Conservation (phyloP, 2,113 vertebrate species). For the Petrocephalus microphthalmus region DNA sequence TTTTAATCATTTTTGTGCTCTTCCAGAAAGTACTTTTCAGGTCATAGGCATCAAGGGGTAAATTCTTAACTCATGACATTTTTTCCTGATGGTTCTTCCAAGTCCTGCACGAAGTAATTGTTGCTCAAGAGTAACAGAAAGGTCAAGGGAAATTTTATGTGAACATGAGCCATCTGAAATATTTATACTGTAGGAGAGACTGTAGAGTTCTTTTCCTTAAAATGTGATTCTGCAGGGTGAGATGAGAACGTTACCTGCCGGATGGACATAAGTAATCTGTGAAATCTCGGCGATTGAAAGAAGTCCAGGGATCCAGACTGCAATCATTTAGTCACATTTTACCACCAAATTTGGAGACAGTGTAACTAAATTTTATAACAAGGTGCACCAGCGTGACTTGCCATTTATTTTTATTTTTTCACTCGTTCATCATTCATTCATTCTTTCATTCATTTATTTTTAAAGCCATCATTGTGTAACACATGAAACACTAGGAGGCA, state of each 20-base stretch:
- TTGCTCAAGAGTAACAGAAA: background rate
- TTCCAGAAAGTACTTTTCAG: background rate
- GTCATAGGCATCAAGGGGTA: background rate
- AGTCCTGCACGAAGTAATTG: background rate
- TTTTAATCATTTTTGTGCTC: background rate
- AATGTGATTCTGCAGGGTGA: background rate
- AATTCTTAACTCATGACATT: background rate
- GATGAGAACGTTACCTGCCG: background rate
- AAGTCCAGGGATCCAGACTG: background rate
- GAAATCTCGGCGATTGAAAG: background rate
- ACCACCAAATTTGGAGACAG: background rate
- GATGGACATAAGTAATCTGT: background rate
- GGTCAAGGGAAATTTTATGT: background rate
- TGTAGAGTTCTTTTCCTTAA: background rate
- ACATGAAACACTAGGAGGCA: background rate
- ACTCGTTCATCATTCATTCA: too few species aligned
- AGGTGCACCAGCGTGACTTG: background rate
- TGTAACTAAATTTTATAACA: background rate
- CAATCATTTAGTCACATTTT: background rate
- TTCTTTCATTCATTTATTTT: background rate
- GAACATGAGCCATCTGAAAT: background rate
- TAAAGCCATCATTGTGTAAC: background rate
- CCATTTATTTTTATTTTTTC: background rate
- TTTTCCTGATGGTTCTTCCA: background rate
- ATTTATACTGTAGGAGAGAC: background rate